phyloP scores from a whole-genome alignment of 1,140 invertebrate genomes.

The Apis dorsata region DNA sequence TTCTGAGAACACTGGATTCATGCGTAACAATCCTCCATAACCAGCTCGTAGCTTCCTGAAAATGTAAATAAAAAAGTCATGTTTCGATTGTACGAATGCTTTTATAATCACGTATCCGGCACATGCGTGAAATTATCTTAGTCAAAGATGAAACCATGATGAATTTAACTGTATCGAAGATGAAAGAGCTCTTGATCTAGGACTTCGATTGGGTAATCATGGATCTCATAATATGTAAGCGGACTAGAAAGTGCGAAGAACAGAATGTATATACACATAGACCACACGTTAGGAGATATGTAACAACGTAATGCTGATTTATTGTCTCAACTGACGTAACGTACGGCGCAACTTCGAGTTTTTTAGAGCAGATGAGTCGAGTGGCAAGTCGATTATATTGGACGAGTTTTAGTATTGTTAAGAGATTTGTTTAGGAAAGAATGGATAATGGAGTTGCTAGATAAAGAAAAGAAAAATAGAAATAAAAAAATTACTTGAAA shows the following conservation, averaged over 20 bases:
- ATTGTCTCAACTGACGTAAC: constrained; percentile 56
- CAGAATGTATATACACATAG: constrained; percentile 25
- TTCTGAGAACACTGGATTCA: constrained; percentile 93
- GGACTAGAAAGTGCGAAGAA: constrained; percentile 57
- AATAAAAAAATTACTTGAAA: too few species aligned
- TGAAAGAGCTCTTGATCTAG: not conserved
- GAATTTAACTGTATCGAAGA: not conserved
- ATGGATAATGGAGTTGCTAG: not conserved
- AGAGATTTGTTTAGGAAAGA: not conserved
- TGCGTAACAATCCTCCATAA: constrained; percentile 88
- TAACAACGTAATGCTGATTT: constrained; percentile 59
- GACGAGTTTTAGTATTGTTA: constrained; percentile 7
- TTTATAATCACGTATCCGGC: not conserved
- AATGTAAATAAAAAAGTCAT: constrained; percentile 2
- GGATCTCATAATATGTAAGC: constrained; percentile 46
- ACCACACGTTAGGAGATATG: constrained; percentile 48
- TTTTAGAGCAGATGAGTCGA: constrained; percentile 11
- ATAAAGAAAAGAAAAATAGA: too few species aligned
- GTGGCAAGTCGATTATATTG: constrained; percentile 22
- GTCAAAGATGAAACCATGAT: not conserved
- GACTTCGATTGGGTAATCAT: constrained; percentile 30
- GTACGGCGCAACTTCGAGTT: not conserved
- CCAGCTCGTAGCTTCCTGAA: constrained; percentile 88
- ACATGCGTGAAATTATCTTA: not conserved
- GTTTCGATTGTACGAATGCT: not conserved